Evolutionary conservation across 92 coral and sea anemone species (phyloP).

Genomic region (Virgularia gustaviana): DNA sequence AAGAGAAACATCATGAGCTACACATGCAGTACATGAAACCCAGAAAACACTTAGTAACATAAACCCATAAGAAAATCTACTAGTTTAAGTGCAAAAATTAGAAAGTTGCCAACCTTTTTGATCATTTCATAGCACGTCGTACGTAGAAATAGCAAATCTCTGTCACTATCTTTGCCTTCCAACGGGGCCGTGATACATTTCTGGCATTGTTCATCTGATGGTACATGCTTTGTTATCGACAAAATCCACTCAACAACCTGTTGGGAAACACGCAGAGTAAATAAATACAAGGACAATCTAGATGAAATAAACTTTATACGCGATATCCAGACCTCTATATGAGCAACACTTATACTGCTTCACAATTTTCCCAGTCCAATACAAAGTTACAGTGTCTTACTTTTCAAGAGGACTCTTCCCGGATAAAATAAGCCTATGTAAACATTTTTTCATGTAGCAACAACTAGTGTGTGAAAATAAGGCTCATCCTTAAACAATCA

Average conservation of each 20-base stretch:
- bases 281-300: not conserved
- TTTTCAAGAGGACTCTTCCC: too few relatives aligned
- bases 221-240: conserved; percentile 77
- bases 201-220: conserved; percentile 96
- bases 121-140: conserved; percentile 96
- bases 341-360: not conserved
- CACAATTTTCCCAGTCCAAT: too few relatives aligned
- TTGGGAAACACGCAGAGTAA: too few relatives aligned
- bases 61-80: not conserved
- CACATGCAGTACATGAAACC: not conserved
- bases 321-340: not conserved
- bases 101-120: conserved; percentile 91
- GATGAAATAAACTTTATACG: not conserved
- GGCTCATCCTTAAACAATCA: too few relatives aligned
- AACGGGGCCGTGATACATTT: conserved; percentile 93
- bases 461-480: too few relatives aligned
- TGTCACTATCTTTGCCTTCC: conserved; percentile 91
- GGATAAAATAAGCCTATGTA: too few relatives aligned
- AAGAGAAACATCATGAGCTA: too few relatives aligned
- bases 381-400: too few relatives aligned
- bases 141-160: conserved; percentile 81
- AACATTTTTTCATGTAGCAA: too few relatives aligned
- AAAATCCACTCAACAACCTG: conserved; percentile 91
- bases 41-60: not conserved
- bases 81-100: not conserved